These are phyloP conservation scores for Propithecus perrieri DNA, from an alignment of 2,797 vertebrate species.

Conservation along the genomic window DNA sequence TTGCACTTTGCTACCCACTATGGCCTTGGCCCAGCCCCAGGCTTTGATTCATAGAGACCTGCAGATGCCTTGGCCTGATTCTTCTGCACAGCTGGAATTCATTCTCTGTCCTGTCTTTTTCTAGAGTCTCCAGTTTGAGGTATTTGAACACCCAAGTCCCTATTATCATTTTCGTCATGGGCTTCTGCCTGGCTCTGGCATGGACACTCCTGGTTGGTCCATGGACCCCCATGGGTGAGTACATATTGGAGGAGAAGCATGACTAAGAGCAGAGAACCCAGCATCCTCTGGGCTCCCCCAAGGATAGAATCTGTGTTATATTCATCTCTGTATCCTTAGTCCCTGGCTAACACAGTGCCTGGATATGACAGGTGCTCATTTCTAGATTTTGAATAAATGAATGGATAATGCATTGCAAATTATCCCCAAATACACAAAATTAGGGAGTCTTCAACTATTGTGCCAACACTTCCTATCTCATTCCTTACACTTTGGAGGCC, in stretches of 20 bases:
- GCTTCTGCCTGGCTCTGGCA: not conserved
- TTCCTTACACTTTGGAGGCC: not conserved
- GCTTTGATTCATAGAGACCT: not conserved
- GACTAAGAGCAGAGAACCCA: not conserved
- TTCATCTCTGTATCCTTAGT: not conserved
- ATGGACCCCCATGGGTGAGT: constrained; percentile 54
- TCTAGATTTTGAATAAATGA: not conserved
- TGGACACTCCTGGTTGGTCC: constrained; percentile 58
- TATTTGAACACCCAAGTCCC: not conserved
- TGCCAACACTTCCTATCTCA: not conserved
- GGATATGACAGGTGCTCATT: not conserved
- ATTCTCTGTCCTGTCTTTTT: constrained; percentile 34
- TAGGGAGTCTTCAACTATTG: not conserved
- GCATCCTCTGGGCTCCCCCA: not conserved
- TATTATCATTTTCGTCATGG: constrained; percentile 46
- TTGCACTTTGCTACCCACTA: not conserved
- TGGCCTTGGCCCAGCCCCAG: not conserved
- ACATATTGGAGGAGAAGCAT: not conserved
- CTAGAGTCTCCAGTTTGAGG: constrained; percentile 40
- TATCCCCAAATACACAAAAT: not conserved
- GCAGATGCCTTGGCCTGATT: not conserved
- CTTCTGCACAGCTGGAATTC: not conserved
- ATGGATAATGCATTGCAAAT: not conserved
- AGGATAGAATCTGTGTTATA: not conserved
- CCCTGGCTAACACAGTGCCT: not conserved